Base-by-base conservation (phyloP, 2,113 vertebrate genomes). In the Takifugu bimaculatus region DNA sequence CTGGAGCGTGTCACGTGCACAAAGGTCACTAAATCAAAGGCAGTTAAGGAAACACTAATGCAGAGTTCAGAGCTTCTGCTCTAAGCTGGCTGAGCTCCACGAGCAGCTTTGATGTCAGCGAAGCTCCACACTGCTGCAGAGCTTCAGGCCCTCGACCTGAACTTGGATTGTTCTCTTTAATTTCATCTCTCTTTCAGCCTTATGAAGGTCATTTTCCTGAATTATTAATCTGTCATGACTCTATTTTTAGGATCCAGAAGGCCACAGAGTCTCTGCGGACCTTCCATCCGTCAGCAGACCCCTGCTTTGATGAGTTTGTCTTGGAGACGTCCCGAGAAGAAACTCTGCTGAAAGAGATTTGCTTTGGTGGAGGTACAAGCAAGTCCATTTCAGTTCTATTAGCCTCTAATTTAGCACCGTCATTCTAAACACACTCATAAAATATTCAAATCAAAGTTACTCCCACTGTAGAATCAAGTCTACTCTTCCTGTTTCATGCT, bases 211-310 rank as follows among this genome's bases (percentile, higher is more conserved):
- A 49, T 20, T 7, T 49, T n/a, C 29, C 29, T 45, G 44, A 45
- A 14, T 45, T 45, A 5, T 15, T 50, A 2, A 35, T 11, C 1
- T 6, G 26, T 42, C 3, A 32, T 9, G 48, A 61, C 3, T 71
- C 0, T 68, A 15, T 65, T 54, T 61, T 72, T 76, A 99, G 97
- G 90, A 95, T 99, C 79, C 95, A 97, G 60, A 98, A 92, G 84
- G 96, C 97, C 54, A 95, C 94, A 0, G 97, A 98, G 56, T 96
- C 95, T 35, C 83, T 99, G 78, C 94, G 89, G 88, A 95, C 88
- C 42, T 98, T 99, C 80, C 90, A 89, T 51, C 93, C 96, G 4
- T 92, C 94, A 15, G 94, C 95, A 20, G 90, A 93, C 82, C 86
- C 93, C 26, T 92, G 91, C 70, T 99, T 99, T 86, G 93, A 95